Conservation (phyloP, 2,888 invertebrate species). For the Synanthedon myopaeformis region DNA sequence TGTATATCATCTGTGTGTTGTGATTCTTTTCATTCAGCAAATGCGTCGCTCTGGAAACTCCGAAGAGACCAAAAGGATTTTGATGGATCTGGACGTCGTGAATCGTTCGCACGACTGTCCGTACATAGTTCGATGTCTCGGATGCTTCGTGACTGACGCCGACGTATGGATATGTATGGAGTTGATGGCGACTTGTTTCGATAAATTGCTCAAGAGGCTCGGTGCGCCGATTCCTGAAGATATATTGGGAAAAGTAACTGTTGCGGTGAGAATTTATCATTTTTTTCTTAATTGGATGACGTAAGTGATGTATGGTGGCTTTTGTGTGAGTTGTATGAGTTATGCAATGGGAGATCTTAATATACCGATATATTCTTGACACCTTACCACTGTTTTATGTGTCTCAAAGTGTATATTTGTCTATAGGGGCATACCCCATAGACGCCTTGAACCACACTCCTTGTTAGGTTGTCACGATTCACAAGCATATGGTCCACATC, state of each 20-base stretch:
- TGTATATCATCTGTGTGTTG: neutral
- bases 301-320: no score
- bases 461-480: no score
- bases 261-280: conserved; percentile 76
- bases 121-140: conserved; percentile 96
- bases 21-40: conserved; percentile 70
- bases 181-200: conserved; percentile 98
- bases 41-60: conserved; percentile 97
- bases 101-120: conserved; percentile 97
- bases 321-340: no score
- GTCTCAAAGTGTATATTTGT: neutral
- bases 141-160: conserved; percentile 96
- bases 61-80: conserved; percentile 97
- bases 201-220: conserved; percentile 90
- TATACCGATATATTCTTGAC: neutral
- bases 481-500: no score
- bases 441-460: no score
- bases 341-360: neutral
- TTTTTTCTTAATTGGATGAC: no score
- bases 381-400: no score
- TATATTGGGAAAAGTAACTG: conserved; percentile 96
- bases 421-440: neutral
- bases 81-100: conserved; percentile 99
- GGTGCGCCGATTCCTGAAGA: conserved; percentile 93
- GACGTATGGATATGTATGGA: conserved; percentile 99